These are phyloP conservation scores for Boulengeromyrus knoepffleri DNA, from an alignment of 2,113 vertebrate species.

Conservation along the genomic window DNA sequence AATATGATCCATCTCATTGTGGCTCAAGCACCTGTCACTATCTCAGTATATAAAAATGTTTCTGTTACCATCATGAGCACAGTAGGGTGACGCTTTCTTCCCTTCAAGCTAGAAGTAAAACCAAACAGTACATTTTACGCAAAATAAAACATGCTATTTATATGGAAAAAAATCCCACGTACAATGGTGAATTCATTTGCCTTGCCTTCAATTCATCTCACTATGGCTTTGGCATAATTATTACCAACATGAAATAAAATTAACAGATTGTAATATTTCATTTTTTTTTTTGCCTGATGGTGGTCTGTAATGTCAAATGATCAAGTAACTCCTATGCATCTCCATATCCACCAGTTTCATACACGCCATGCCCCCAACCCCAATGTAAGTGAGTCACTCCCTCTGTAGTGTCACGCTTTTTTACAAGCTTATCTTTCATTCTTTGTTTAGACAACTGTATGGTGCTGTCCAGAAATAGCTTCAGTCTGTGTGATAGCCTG, in stretches of 20 bases:
- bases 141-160: not conserved
- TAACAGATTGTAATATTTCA: not conserved
- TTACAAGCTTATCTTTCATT: not conserved
- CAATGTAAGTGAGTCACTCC: too few species aligned
- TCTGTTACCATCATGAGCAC: not conserved
- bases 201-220: not conserved
- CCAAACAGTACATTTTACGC: not conserved
- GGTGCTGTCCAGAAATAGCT: not conserved
- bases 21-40: not conserved
- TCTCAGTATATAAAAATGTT: not conserved
- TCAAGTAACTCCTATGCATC: not conserved
- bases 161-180: not conserved
- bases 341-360: not conserved
- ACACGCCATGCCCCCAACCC: not conserved
- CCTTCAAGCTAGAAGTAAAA: not conserved
- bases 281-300: not conserved
- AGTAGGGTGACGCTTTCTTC: not conserved
- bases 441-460: not conserved
- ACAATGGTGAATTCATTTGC: not conserved
- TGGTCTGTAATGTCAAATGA: not conserved
- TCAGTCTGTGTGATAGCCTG: not conserved
- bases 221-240: not conserved
- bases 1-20: not conserved
- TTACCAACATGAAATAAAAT: not conserved
- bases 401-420: not conserved